These are phyloP conservation scores for Protobothrops flavoviridis DNA, from an alignment of 2,113 vertebrate genomes.

Conservation along the genomic window DNA sequence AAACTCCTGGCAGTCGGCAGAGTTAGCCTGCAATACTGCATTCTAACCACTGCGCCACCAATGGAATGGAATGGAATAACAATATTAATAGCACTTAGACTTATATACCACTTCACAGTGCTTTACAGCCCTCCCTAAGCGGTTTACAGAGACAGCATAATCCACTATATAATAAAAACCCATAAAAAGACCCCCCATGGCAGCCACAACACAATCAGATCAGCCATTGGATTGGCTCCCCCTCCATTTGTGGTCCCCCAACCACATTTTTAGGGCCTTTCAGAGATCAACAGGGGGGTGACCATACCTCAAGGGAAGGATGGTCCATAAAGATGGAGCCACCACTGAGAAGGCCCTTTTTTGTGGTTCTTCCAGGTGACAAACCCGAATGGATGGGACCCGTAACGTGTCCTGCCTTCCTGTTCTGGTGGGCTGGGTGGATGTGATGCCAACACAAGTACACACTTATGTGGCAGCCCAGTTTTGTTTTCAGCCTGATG, in stretches of 20 bases:
- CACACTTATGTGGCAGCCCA: background rate
- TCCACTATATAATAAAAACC: no score
- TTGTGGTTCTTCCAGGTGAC: background rate
- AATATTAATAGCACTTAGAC: no score
- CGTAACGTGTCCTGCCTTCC: background rate
- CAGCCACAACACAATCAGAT: background rate
- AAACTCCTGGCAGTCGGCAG: no score
- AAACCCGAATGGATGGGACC: background rate
- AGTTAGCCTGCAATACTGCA: no score
- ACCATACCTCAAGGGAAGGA: no score
- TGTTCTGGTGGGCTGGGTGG: background rate
- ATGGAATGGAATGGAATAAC: no score
- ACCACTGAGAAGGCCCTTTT: background rate
- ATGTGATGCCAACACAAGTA: background rate
- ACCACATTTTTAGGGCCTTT: background rate
- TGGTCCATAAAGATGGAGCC: background rate
- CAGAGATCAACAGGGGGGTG: background rate
- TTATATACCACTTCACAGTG: no score
- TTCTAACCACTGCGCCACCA: no score
- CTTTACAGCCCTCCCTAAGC: no score
- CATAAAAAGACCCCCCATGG: no score
- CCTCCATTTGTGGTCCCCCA: background rate
- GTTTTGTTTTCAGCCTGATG: constrained; percentile 44
- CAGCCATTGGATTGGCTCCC: background rate
- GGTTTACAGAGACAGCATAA: no score